Base-by-base conservation (phyloP, 30 jellyfish, hydroid and myxozoan genomes). In the Aurelia aurita region DNA sequence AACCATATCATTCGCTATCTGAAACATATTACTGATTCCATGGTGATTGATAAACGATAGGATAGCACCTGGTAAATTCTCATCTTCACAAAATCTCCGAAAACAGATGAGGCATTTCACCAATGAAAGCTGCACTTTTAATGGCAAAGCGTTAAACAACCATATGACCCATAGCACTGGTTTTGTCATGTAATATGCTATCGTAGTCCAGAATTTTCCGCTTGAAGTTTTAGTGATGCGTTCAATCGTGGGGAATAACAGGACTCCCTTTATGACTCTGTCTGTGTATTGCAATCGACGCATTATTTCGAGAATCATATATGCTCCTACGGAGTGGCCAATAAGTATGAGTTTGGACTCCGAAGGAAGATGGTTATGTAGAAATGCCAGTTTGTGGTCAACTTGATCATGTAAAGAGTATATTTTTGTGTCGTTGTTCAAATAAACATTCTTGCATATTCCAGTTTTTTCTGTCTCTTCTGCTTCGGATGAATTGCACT, bases 291-390 rank as follows among this genome's bases (percentile, higher is more conserved):
- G 81, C 49, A 88, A 54, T 60, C 84, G 58, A 27, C 85, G 53
- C 77, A 88, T 72, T 8, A 88, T 53, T 21, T 68, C 84, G 10
- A 88, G 64, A 18, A 71, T 69, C 22, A 88, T 72, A 75, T 66
- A 88, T 28, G 96, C 87, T 5, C 96, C 96, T 2, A 79, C 60
- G 16, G 96, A 88, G 74, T 88, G 96, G 27, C 92, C 96, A 16
- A 88, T 70, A 20, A 88, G 70, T 28, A 88, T 58, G 23, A 88
- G 47, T 60, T 77, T 72, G 1, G 73, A 23, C 32, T 69, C 89
- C 19, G 83, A 43, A 22, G 67, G 74, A 10, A 88, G 18, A 64
- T 67, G 59, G 34, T 72, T 61, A 20, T 71, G 35, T 9, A 88
- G 61, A 28, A 88, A 88, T 22, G 88, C 88, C 12, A 79, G 78